Conservation (phyloP, 2,888 invertebrate genomes). For the Strigamia crassipes region DNA sequence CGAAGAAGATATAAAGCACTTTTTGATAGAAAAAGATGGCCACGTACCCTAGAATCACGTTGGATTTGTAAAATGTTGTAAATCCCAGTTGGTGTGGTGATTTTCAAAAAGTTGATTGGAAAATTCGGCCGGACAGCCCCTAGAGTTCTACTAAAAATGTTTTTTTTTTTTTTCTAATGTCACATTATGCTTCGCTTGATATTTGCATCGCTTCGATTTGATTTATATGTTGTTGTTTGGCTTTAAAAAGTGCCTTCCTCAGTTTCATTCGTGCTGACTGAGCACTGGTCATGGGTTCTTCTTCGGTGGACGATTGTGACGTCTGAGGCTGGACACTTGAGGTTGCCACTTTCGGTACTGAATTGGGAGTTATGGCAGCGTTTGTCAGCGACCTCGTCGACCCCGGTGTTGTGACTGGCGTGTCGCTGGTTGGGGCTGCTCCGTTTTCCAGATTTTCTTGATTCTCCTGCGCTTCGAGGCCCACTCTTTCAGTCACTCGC, state of each 20-base stretch:
- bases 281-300: conserved; percentile 23
- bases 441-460: background rate
- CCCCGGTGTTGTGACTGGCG: conserved; percentile 26
- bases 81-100: background rate
- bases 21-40: conserved; percentile 2
- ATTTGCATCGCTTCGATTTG: background rate
- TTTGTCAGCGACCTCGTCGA: conserved; percentile 24
- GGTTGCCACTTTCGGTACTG: conserved; percentile 4
- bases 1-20: background rate
- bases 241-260: conserved; percentile 37
- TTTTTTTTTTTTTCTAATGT: background rate
- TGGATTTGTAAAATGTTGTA: background rate
- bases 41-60: background rate
- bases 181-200: background rate
- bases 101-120: background rate
- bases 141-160: background rate
- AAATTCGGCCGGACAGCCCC: background rate
- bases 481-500: conserved; percentile 27
- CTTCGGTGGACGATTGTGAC: conserved; percentile 42
- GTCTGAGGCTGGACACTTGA: conserved; percentile 10
- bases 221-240: conserved; percentile 30
- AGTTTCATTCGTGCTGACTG: conserved; percentile 21
- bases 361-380: conserved; percentile 41
- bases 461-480: conserved; percentile 1
- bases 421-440: conserved; percentile 7